Evolutionary conservation across 2,797 vertebrate species (phyloP).

Genomic region (Macropus fuliginosus): DNA sequence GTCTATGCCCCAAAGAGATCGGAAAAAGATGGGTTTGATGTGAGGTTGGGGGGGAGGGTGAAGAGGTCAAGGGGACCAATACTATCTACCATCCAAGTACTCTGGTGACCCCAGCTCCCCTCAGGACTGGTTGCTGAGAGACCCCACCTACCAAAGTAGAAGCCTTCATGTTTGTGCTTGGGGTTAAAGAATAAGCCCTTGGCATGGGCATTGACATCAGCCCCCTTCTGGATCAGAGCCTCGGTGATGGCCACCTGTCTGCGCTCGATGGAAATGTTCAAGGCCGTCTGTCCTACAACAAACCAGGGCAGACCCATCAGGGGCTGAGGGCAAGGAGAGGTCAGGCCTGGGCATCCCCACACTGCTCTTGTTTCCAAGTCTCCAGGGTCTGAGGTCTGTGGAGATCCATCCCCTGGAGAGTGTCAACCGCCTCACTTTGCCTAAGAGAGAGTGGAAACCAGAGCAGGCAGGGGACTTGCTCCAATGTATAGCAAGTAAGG

Average conservation of each 20-base stretch:
- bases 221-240: slow-evolving; percentile 85
- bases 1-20: background rate
- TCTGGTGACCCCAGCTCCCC: too few species aligned
- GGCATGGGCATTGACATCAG: slow-evolving; percentile 86
- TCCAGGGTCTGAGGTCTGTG: background rate
- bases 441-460: background rate
- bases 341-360: background rate
- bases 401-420: background rate
- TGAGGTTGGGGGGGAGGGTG: too few species aligned
- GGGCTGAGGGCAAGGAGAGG: background rate
- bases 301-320: rapidly evolving
- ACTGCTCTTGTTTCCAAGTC: background rate
- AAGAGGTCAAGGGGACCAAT: background rate
- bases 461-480: background rate
- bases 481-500: background rate
- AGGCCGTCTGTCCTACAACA: slow-evolving; percentile 86
- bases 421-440: background rate
- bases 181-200: slow-evolving; percentile 88
- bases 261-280: slow-evolving; percentile 89
- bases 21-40: background rate
- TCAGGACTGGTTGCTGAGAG: background rate
- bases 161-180: slow-evolving; percentile 86
- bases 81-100: background rate
- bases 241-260: slow-evolving; percentile 85
- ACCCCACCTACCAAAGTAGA: slow-evolving; percentile 87